Conservation (phyloP, 2,888 invertebrate species). For the Orgyia antiqua region DNA sequence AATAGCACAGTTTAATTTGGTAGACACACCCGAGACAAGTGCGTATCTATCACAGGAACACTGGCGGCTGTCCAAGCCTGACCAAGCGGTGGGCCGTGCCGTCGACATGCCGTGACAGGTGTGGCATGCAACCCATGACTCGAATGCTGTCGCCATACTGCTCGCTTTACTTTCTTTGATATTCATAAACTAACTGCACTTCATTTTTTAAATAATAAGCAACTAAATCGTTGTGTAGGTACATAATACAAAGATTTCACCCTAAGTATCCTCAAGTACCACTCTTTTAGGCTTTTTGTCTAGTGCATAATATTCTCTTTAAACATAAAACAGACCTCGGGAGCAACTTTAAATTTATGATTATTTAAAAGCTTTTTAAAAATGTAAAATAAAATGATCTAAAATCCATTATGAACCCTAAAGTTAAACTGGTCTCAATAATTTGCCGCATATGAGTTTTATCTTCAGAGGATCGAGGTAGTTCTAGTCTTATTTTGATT, state of each 20-base stretch:
- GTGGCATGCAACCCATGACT: conserved; percentile 74
- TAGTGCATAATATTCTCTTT: too few species aligned
- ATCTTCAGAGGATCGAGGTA: too few species aligned
- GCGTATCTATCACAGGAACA: conserved; percentile 66
- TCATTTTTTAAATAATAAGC: conserved; percentile 31
- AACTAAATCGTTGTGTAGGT: conserved; percentile 26
- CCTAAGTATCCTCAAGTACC: too few species aligned
- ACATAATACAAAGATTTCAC: too few species aligned
- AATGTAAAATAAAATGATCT: too few species aligned
- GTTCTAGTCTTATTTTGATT: conserved; percentile 14
- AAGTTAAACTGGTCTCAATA: too few species aligned
- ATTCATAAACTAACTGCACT: conserved; percentile 37
- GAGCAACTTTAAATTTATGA: too few species aligned
- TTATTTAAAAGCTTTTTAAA: too few species aligned
- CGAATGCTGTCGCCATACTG: conserved; percentile 45
- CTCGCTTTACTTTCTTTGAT: conserved; percentile 48
- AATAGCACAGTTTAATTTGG: conserved; percentile 76
- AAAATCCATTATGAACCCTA: too few species aligned
- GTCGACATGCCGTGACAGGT: conserved; percentile 70
- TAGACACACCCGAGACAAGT: conserved; percentile 71
- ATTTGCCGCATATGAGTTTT: too few species aligned
- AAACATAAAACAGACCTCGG: too few species aligned
- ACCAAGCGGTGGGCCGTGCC: conserved; percentile 71
- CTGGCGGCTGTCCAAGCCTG: conserved; percentile 69
- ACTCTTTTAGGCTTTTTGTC: too few species aligned